Evolutionary conservation across 2,888 invertebrate species (phyloP), one percentile per base, ranked within the genome.

Genomic region (Limenitis camilla): DNA sequence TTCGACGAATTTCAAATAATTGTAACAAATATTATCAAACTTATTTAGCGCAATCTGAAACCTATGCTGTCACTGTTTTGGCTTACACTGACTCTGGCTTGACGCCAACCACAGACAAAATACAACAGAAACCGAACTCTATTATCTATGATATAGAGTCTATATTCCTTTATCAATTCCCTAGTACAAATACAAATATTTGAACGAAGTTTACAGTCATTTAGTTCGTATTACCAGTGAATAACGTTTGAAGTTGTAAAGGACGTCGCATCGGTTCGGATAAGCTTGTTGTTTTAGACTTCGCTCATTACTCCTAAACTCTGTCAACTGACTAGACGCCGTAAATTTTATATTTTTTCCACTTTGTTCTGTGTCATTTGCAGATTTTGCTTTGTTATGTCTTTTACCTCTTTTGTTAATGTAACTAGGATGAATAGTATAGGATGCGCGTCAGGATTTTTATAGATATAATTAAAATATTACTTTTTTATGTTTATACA

Each of bases 31-130:
- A 35, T 6, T 33, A 35, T n/a, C 27, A 10, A 10, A 28, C 29
- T 35, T 45, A 45, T 35, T 36, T 29, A 45, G 36, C 35, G 40
- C 41, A 40, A 52, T 45, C 47, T 35, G 48, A 56, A 54, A 56
- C 53, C 36, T 40, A 41, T 45, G 41, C 56, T 51, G 51, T 56
- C 53, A 56, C 52, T 47, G 51, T 52, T 51, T 45, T 39, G 46
- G 54, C 46, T 55, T 46, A 50, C 47, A 29, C 44, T 40, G 36
- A 46, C 48, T 45, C 45, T 57, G 57, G 57, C 57, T 32, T 29
- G 29, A 40, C 35, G 57, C 57, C 55, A 57, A 42, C 30, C 38
- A 40, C 36, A 36, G 6, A 42, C 39, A 38, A 33, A 28, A 7
- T 6, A 5, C 45, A 49, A 32, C 2, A 10, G 1, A 53, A 53